These are phyloP conservation scores for Falcaria lacertinaria DNA, from an alignment of 2,888 invertebrate genomes.

Conservation along the genomic window DNA sequence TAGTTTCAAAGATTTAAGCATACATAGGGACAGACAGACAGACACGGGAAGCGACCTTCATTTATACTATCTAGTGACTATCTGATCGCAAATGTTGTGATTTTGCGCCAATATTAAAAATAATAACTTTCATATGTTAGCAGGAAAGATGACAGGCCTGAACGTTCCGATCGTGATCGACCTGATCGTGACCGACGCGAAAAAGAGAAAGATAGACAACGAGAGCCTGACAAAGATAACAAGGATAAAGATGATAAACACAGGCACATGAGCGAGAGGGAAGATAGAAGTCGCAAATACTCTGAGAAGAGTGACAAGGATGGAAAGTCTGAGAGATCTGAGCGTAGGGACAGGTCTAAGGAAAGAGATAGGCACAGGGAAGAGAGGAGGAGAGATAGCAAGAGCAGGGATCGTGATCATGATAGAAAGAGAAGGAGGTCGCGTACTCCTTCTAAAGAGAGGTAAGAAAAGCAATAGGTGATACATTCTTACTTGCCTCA, in stretches of 20 bases:
- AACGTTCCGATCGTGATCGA: conserved; percentile 8
- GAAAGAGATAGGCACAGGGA: conserved; percentile 20
- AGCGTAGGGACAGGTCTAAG: conserved; percentile 12
- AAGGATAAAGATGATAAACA: conserved; percentile 20
- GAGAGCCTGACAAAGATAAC: conserved; percentile 10
- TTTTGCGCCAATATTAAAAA: neutral
- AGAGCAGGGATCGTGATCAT: conserved; percentile 18
- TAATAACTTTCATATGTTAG: neutral
- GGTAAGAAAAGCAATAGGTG: conserved; percentile 19
- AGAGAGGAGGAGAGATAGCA: conserved; percentile 22
- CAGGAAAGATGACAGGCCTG: conserved; percentile 43
- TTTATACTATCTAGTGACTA: no score
- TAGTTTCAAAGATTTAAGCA: no score
- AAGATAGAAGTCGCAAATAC: conserved; percentile 14
- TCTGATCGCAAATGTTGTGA: conserved; percentile 10
- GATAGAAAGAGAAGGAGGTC: conserved; percentile 34
- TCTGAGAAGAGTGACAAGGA: conserved; percentile 14
- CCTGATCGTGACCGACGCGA: conserved; percentile 29
- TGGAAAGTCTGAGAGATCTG: conserved; percentile 13
- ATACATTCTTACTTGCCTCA: no score
- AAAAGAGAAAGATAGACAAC: conserved; percentile 21
- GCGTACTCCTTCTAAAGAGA: conserved; percentile 37
- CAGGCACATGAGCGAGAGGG: conserved; percentile 21
- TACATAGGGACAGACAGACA: no score
- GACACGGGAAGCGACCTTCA: no score